Evolutionary conservation across 2,113 vertebrate genomes (phyloP), one percentile per base, ranked within the genome.

Genomic region (Takifugu bimaculatus): DNA sequence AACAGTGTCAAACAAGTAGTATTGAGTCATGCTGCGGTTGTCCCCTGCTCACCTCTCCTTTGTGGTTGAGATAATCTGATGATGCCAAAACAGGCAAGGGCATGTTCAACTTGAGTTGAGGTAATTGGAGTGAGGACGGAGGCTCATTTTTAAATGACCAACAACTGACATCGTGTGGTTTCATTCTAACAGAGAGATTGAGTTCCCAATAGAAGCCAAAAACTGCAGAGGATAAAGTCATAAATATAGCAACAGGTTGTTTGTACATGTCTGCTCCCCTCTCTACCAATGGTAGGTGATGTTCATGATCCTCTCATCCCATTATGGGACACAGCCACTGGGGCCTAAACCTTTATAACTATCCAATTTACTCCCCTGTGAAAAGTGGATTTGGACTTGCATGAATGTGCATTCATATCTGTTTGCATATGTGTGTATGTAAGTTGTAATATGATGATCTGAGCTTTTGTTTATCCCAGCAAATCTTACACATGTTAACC

Each of bases 181-280:
- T 39, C 62, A 55, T 54, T 63, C 58, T 75, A 78, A 77, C 43
- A 67, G 56, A 50, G 12, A 4, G 47, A 54, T 57, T 29, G 54
- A 66, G 67, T 69, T 79, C 70, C 72, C 49, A 74, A 84, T 86
- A 79, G 73, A 87, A 82, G 71, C 77, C 83, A 85, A 88, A 82
- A 52, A 10, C 77, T 61, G 60, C 55, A 78, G 57, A 78, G 86
- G 86, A 71, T 84, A 75, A 85, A 77, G 82, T 88, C 63, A 78
- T 85, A 80, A 86, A 84, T 88, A 85, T 75, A 77, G 78, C 56
- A 72, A 82, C 87, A 88, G 85, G 88, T 88, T 81, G 83, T 77
- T 87, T 88, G 78, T 85, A 82, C 78, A 85, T 88, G 88, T 83
- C 80, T 81, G 70, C 81, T 87, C 81, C 82, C 66, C 85, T 72